phyloP scores from a whole-genome alignment of 2,888 invertebrate species.

The Rotaria macrura region DNA sequence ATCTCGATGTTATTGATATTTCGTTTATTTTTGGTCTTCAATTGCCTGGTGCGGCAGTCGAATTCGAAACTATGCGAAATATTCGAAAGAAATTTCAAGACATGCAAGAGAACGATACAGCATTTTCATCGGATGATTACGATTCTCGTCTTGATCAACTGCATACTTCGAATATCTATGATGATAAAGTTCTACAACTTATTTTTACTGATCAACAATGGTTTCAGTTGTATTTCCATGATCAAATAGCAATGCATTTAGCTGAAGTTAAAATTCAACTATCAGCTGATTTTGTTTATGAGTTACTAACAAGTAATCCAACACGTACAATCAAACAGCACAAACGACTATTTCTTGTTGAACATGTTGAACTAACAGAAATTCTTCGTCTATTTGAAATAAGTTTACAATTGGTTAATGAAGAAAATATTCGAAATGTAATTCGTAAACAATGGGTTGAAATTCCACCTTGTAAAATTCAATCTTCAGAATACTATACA shows the following conservation, averaged over 20 bases:
- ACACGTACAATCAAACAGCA: too few relatives aligned
- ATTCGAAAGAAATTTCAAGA: not conserved
- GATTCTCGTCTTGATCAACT: not conserved
- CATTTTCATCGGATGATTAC: not conserved
- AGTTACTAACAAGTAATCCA: too few relatives aligned
- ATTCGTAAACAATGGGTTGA: not conserved
- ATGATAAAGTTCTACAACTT: not conserved
- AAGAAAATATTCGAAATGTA: not conserved
- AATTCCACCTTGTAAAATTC: not conserved
- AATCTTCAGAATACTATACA: not conserved
- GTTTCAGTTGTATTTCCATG: not conserved
- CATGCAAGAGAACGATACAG: not conserved
- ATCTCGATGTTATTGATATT: not conserved
- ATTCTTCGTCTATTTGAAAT: not conserved
- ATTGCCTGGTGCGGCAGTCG: not conserved
- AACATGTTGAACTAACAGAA: not conserved
- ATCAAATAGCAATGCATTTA: not conserved
- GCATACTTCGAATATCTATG: not conserved
- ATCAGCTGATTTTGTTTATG: not conserved
- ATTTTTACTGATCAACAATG: not conserved
- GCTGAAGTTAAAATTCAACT: not conserved
- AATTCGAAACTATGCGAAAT: not conserved
- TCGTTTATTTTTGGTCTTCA: not conserved
- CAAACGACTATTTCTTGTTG: not conserved
- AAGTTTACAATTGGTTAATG: not conserved